phyloP scores from a whole-genome alignment of 2,113 vertebrate genomes.

The Heloderma charlesbogerti region DNA sequence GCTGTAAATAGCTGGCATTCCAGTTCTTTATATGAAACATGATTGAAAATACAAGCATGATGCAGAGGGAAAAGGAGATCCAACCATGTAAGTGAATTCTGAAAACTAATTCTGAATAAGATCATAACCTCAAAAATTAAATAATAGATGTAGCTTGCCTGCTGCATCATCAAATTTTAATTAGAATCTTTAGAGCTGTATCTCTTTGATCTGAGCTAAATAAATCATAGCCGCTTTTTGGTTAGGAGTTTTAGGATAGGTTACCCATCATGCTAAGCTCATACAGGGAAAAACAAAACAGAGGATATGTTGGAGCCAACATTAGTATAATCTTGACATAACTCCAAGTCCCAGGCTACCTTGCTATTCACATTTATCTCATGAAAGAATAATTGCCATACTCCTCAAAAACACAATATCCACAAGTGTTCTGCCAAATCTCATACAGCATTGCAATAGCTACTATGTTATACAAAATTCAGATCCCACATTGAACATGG shows the following conservation, averaged over 20 bases:
- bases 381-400: background rate
- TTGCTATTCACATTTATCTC: constrained; percentile 27
- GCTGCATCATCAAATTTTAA: constrained; percentile 73
- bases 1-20: constrained; percentile 39
- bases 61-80: constrained; percentile 29
- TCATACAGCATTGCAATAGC: background rate
- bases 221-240: constrained; percentile 68
- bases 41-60: constrained; percentile 35
- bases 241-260: constrained; percentile 29
- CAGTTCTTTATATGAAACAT: constrained; percentile 36
- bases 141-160: constrained; percentile 70
- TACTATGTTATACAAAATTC: background rate
- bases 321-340: constrained; percentile 47
- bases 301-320: constrained; percentile 41
- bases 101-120: constrained; percentile 65
- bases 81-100: constrained; percentile 51
- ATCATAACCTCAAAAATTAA: constrained; percentile 72
- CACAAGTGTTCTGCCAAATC: background rate
- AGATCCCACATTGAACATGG: background rate
- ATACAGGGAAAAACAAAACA: constrained; percentile 44
- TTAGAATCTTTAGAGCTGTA: constrained; percentile 69
- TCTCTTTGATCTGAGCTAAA: constrained; percentile 70
- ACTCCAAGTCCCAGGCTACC: constrained; percentile 24
- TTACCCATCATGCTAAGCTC: constrained; percentile 59
- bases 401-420: constrained; percentile 1